Evolutionary conservation across 2,113 vertebrate species (phyloP).

Genomic region (Urocynchramus pylzowi): DNA sequence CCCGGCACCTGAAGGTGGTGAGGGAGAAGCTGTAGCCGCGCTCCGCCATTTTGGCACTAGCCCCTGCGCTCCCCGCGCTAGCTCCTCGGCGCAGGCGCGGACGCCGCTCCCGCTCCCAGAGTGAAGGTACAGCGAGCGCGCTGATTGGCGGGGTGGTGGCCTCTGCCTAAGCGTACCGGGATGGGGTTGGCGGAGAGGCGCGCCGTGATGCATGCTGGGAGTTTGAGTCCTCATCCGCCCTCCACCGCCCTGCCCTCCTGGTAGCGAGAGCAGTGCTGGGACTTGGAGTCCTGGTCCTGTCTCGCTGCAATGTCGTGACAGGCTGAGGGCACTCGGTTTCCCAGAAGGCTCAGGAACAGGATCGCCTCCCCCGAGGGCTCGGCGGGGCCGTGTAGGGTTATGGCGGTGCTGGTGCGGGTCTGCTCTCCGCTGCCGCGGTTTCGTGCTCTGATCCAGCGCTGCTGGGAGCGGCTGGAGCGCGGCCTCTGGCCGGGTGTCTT

Average conservation of each 20-base stretch:
- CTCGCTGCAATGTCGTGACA: accelerated
- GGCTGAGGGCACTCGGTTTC: neutral
- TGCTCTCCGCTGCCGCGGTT: neutral
- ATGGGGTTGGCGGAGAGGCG: neutral
- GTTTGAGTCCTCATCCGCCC: neutral
- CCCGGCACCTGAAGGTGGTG: conserved; percentile 90
- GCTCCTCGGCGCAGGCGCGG: neutral
- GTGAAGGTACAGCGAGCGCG: neutral
- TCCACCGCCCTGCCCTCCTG: accelerated
- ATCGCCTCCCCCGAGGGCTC: accelerated
- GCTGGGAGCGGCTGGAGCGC: conserved; percentile 11
- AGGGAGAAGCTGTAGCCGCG: conserved; percentile 96
- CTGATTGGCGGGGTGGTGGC: neutral
- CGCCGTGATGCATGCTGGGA: neutral
- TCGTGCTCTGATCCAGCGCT: neutral
- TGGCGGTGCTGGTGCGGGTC: neutral
- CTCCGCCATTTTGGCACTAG: conserved; percentile 86
- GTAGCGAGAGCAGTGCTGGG: neutral
- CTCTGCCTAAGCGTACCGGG: accelerated
- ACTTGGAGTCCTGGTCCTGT: neutral
- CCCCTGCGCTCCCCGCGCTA: neutral
- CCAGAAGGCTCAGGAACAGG: neutral
- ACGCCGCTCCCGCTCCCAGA: accelerated
- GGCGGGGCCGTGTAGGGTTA: accelerated
- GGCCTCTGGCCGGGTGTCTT: neutral